A percentile compares a stretch with the other conserved stretches of the same genome.
These are phyloP conservation scores for Pterobdella sp. DNA, from an alignment of 2,888 invertebrate species.

Conservation along the genomic window DNA sequence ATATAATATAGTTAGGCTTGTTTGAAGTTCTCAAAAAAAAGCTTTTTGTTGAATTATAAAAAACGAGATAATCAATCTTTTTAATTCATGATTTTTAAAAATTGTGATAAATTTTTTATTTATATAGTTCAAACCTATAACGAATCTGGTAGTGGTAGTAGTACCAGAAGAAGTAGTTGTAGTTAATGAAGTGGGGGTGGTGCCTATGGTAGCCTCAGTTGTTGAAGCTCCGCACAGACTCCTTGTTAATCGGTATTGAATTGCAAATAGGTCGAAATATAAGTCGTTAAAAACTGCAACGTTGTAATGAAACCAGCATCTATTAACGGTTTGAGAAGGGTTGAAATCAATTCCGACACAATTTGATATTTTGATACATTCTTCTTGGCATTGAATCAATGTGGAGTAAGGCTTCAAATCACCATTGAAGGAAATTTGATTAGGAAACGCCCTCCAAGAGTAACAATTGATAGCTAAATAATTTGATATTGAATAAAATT, in stretches of 20 bases:
- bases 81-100: too few species aligned
- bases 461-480: background rate
- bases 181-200: too few species aligned
- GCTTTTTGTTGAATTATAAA: too few species aligned
- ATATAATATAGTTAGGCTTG: too few species aligned
- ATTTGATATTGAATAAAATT: background rate
- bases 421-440: conserved; percentile 18
- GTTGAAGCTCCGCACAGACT: background rate
- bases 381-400: background rate
- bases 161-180: too few species aligned
- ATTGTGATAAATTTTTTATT: too few species aligned
- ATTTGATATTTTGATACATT: conserved; percentile 6
- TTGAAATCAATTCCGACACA: conserved; percentile 31
- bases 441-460: background rate
- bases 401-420: conserved; percentile 5
- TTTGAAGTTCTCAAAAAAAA: too few species aligned
- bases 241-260: conserved; percentile 1
- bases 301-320: conserved; percentile 25
- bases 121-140: too few species aligned
- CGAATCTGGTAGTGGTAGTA: too few species aligned
- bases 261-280: background rate
- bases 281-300: background rate
- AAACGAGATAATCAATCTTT: too few species aligned
- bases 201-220: background rate
- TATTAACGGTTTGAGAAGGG: background rate